Percentiles rank a stretch among this genome's conserved stretches.
Evolutionary conservation across 2,113 vertebrate species (phyloP).

Genomic region (Bothrops jararaca): DNA sequence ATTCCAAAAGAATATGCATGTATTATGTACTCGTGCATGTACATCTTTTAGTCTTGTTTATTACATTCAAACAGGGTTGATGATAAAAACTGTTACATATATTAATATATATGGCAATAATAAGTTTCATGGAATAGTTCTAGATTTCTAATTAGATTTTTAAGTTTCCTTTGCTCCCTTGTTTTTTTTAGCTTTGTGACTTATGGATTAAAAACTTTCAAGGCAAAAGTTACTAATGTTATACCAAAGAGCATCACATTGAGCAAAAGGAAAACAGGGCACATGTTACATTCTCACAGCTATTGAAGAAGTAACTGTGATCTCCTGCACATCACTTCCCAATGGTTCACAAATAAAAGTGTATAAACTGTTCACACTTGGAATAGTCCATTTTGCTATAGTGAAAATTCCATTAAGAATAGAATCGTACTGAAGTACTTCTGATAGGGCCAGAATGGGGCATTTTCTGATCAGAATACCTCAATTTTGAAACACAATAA

Average conservation of each 20-base stretch:
- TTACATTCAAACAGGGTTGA: not conserved
- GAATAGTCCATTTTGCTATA: not conserved
- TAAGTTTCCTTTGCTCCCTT: not conserved
- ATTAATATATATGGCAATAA: not conserved
- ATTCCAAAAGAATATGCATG: not conserved
- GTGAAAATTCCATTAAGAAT: not conserved
- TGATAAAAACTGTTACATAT: not conserved
- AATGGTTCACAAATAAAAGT: not conserved
- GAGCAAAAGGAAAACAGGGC: too few species aligned
- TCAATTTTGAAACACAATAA: not conserved
- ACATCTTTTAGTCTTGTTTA: not conserved
- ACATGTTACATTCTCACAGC: not conserved
- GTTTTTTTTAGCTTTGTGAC: not conserved
- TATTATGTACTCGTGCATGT: not conserved
- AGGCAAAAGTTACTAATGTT: not conserved
- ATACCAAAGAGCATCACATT: not conserved
- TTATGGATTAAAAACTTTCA: not conserved
- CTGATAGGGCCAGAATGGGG: not conserved
- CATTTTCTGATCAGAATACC: not conserved
- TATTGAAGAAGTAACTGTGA: not conserved
- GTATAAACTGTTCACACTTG: not conserved
- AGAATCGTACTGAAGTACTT: not conserved
- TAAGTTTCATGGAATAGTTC: not conserved
- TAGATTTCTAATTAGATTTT: not conserved
- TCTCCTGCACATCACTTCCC: not conserved